Evolutionary conservation across 2,113 vertebrate species (phyloP).

Genomic region (Colinus virginianus): DNA sequence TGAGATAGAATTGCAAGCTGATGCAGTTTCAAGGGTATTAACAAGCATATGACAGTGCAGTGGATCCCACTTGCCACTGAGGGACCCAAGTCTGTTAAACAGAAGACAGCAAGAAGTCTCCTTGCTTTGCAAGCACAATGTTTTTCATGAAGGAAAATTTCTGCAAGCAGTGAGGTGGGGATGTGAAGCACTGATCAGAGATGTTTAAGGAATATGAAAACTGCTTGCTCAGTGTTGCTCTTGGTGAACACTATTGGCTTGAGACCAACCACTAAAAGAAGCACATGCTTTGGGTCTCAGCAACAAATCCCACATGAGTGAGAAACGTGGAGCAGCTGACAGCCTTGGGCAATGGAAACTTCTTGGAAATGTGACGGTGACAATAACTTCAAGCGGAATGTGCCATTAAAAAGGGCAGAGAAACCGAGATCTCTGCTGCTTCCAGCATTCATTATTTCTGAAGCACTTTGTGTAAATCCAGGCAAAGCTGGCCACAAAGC

Average conservation of each 20-base stretch:
- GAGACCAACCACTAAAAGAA: neutral
- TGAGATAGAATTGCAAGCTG: constrained; percentile 58
- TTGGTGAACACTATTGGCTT: neutral
- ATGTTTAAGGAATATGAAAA: neutral
- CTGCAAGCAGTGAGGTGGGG: neutral
- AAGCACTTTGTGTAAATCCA: neutral
- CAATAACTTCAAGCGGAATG: neutral
- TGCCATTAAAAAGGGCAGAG: neutral
- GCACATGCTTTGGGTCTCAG: neutral
- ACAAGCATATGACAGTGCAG: neutral
- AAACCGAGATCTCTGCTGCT: neutral
- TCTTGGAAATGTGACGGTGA: neutral
- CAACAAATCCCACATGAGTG: neutral
- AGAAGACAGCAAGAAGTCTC: neutral
- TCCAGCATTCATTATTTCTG: neutral
- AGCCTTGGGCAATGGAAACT: neutral
- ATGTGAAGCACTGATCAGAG: neutral
- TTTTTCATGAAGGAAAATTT: neutral
- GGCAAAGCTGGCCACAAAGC: neutral
- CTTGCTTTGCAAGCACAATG: neutral
- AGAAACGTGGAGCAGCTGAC: neutral
- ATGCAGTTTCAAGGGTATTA: constrained; percentile 61
- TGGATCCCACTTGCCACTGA: neutral
- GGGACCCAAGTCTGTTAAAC: neutral
- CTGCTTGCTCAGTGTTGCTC: neutral